Evolutionary conservation across 2,797 vertebrate genomes (phyloP), one percentile per base, ranked within the genome.

Genomic region (Chromobotia macracanthus): DNA sequence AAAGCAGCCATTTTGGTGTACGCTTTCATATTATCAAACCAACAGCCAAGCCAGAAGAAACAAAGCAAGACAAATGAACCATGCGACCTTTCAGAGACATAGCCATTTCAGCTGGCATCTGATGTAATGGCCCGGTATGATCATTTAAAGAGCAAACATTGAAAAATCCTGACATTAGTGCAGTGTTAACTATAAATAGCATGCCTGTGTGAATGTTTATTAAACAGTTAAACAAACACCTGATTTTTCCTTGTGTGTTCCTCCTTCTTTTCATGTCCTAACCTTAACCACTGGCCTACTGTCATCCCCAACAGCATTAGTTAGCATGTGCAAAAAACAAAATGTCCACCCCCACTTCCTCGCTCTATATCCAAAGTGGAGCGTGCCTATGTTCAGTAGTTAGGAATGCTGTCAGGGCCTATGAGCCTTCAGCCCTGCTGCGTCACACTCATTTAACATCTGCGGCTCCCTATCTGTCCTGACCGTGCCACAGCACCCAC

Each of bases 401-500:
- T 91, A 85, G 88, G 89, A 90, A 92, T 88, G 89, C 87, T 86
- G 91, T 92, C 89, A 90, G 90, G 90, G 88, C 87, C 80, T 83
- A 89, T 79, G 79, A 84, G 89, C 84, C 79, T 76, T 85, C 85
- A 88, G 84, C 87, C 88, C 89, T 87, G 91, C 91, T 91, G 90
- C 92, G 91, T 91, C 92, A 92, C 88, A 90, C 88, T 92, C 90
- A 89, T 90, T 93, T 92, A 92, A 89, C 90, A 90, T 93, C 91
- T 88, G 89, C 84, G 78, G 79, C 41, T 84, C 89, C 85, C 90
- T 91, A 90, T 89, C 87, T 89, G 87, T 89, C 84, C 63, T 84
- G 44, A 88, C 87, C 85, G 89, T 89, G 84, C 85, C 73, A 53
- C 46, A 61, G 44, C 67, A 84, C 85, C 88, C 87, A 79, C 60